Percentiles rank a stretch among this genome's conserved stretches.
phyloP scores from a whole-genome alignment of 2,888 invertebrate genomes.

The Lepas anatifera region DNA sequence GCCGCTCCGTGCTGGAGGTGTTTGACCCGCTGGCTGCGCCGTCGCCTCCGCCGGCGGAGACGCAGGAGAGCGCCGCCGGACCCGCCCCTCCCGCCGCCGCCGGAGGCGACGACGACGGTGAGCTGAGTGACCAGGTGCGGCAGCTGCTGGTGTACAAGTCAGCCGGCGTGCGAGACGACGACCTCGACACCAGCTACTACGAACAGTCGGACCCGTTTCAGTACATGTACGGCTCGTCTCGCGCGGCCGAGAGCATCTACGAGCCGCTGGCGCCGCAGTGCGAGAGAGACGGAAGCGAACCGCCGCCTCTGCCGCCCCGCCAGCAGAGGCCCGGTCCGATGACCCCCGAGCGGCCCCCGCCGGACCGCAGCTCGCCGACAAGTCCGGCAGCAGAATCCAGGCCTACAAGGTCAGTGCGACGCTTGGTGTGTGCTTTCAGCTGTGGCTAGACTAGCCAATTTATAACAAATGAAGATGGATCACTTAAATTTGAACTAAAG shows the following conservation, averaged over 20 bases:
- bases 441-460: too few relatives aligned
- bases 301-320: conserved; percentile 11
- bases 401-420: not conserved
- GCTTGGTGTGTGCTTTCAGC: too few relatives aligned
- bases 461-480: too few relatives aligned
- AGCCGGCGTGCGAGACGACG: conserved; percentile 5
- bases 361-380: not conserved
- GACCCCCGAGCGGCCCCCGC: not conserved
- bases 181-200: conserved; percentile 44
- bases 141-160: conserved; percentile 23
- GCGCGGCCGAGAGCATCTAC: not conserved
- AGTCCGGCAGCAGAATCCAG: not conserved
- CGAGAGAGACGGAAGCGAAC: not conserved
- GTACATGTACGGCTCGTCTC: conserved; percentile 47
- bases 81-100: not conserved
- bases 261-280: not conserved
- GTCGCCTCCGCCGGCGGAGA: not conserved
- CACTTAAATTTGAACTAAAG: too few relatives aligned
- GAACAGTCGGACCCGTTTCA: conserved; percentile 68
- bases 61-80: not conserved
- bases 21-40: conserved; percentile 63
- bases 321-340: conserved; percentile 36
- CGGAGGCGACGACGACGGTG: not conserved
- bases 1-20: conserved; percentile 65
- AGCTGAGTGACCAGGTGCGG: conserved; percentile 21